Conservation (phyloP, 2,888 invertebrate species). For the Tiphia femorata region DNA sequence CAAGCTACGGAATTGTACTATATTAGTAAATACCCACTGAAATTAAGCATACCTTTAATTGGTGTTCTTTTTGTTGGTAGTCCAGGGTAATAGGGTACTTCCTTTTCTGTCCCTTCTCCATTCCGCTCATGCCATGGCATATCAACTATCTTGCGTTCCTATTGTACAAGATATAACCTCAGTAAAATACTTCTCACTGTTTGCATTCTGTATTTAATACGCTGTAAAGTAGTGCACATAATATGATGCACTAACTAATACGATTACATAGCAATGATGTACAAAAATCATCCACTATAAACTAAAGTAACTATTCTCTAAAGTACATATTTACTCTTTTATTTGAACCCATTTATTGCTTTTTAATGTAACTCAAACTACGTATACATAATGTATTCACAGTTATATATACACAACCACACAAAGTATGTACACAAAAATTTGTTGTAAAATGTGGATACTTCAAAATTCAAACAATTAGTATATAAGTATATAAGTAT, state of each 20-base stretch:
- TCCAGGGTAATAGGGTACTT: conserved; percentile 78
- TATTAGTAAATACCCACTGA: conserved; percentile 56
- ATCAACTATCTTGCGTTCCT: conserved; percentile 76
- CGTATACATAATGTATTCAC: no score
- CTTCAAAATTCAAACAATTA: no score
- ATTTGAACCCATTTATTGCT: conserved; percentile 37
- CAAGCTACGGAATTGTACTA: conserved; percentile 67
- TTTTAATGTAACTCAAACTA: conserved; percentile 33
- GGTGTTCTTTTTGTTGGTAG: conserved; percentile 84
- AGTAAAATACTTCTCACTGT: no score
- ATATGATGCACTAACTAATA: no score
- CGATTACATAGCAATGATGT: no score
- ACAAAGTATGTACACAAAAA: no score
- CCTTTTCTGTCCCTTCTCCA: conserved; percentile 73
- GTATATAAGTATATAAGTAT: background rate
- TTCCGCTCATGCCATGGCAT: conserved; percentile 82
- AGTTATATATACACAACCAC: no score
- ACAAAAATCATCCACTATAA: conserved; percentile 44
- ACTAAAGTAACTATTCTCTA: conserved; percentile 39
- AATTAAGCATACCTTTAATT: conserved; percentile 77
- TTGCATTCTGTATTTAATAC: no score
- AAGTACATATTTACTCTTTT: conserved; percentile 32
- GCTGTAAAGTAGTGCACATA: no score
- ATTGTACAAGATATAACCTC: conserved; percentile 46
- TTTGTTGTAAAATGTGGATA: no score